These are phyloP conservation scores for Ardeotis arabs DNA, from an alignment of 2,113 vertebrate species.

Conservation along the genomic window DNA sequence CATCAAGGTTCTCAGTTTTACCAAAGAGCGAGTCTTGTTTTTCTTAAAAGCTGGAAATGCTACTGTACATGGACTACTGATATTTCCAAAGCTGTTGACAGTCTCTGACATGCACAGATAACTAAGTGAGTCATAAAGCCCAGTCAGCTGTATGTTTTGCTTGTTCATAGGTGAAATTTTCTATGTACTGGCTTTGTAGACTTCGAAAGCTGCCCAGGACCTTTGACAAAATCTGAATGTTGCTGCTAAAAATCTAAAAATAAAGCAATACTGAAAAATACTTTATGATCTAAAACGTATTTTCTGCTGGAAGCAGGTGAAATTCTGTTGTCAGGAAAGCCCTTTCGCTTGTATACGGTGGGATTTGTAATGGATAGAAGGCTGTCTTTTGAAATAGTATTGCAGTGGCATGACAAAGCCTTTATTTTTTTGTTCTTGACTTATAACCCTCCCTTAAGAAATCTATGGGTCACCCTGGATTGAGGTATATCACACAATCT, in stretches of 20 bases:
- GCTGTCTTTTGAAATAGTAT: background rate
- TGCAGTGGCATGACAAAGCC: background rate
- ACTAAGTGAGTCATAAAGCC: background rate
- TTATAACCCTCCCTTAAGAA: background rate
- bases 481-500: background rate
- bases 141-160: conserved; percentile 12
- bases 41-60: conserved; percentile 46
- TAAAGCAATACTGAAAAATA: background rate
- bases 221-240: background rate
- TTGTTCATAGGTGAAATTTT: conserved; percentile 17
- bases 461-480: background rate
- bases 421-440: background rate
- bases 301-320: background rate
- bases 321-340: background rate
- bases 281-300: background rate
- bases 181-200: background rate
- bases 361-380: background rate
- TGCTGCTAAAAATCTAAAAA: background rate
- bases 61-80: conserved; percentile 4
- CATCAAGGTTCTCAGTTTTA: conserved; percentile 30
- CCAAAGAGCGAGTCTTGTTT: conserved; percentile 4
- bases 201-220: background rate
- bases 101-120: background rate
- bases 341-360: background rate
- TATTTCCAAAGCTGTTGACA: conserved; percentile 25